Evolutionary conservation across 2,113 vertebrate genomes (phyloP), one percentile per base, ranked within the genome.

Genomic region (Rhinichthys klamathensis): DNA sequence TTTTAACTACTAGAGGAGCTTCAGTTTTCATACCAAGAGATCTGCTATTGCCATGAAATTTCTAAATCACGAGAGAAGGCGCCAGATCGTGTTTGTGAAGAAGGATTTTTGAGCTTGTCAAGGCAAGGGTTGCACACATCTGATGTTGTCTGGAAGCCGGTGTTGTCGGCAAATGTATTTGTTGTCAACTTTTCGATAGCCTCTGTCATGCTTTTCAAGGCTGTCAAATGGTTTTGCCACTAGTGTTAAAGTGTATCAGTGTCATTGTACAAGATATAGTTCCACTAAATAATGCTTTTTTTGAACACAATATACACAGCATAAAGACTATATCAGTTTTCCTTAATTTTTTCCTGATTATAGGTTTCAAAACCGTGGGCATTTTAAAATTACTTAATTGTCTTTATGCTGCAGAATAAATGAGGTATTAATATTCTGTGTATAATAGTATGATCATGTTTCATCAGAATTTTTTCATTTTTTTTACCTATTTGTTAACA

Each of bases 1-100:
- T 2, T 13, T 0, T n/a, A 56, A 0, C 3, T 82, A 60, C 44
- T 78, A 49, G 77, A 87, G 58, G 46, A 49, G n/a, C 30, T 63
- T 74, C n/a, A 25, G 15, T 46, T 72, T 18, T 76, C n/a, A 1
- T 10, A 27, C 58, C 30, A 88, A 85, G 44, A 35, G 63, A 75
- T 61, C 70, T 83, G 11, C 51, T 77, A 23, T 79, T 25, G 80
- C 44, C n/a, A 83, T 16, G 15, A 67, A 41, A 11, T 63, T 65
- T 78, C 30, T n/a, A 61, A 72, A 58, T 49, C 49, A 58, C 32
- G 61, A 85, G 79, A 82, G 51, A 54, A 70, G 58, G 35, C 32
- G 15, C 15, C 44, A 21, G 49, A 30, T 78, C 27, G 10, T 38
- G 49, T 70, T 61, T 79, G 6, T 35, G 21, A 70, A 38, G 65